Evolutionary conservation across 2,113 vertebrate genomes (phyloP).

Genomic region (Eulemur macaco): DNA sequence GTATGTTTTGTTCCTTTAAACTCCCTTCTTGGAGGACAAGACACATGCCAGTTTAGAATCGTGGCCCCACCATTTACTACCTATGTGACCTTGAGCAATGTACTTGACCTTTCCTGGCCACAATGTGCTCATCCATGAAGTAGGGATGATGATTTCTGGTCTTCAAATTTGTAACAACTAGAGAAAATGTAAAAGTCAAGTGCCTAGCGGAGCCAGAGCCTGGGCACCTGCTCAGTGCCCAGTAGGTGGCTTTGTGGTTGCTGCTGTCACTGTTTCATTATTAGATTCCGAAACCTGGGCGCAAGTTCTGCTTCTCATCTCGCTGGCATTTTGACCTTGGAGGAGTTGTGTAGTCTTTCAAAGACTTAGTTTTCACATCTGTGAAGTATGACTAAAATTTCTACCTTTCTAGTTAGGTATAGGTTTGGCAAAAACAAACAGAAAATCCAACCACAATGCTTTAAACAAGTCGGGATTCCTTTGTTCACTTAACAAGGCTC

Average conservation of each 20-base stretch:
- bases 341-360: neutral
- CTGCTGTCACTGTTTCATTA: neutral
- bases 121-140: neutral
- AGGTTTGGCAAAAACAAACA: neutral
- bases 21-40: neutral
- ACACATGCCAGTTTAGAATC: neutral
- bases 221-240: accelerated
- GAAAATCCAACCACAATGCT: neutral
- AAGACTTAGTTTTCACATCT: neutral
- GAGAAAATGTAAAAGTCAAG: neutral
- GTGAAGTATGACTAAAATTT: neutral
- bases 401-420: neutral
- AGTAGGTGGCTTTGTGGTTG: too few species aligned
- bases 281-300: neutral
- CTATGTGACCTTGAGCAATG: neutral
- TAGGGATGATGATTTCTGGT: neutral
- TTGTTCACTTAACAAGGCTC: neutral
- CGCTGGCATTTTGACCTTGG: neutral
- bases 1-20: neutral
- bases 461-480: too few species aligned
- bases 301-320: neutral
- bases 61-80: neutral
- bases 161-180: neutral
- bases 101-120: neutral
- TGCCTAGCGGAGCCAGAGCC: neutral